Percentiles rank a stretch among this genome's conserved stretches.
These are phyloP conservation scores for Morpho deidamia DNA, from an alignment of 2,888 invertebrate genomes.

Conservation along the genomic window DNA sequence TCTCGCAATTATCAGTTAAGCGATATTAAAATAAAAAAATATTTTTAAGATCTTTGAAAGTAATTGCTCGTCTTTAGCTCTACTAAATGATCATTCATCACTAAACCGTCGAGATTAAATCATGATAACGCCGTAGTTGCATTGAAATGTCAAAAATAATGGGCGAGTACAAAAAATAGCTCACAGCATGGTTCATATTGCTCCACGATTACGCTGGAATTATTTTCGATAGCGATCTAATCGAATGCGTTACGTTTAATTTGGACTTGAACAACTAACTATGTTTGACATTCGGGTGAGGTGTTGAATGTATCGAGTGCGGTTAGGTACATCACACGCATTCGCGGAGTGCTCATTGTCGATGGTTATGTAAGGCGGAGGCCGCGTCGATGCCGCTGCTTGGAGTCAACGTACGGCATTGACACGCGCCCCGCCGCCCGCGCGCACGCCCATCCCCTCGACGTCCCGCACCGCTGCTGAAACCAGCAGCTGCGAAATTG, in stretches of 20 bases:
- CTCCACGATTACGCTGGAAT: slow-evolving; percentile 12
- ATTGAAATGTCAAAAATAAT: slow-evolving; percentile 25
- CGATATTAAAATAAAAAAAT: neutral
- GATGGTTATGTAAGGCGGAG: slow-evolving; percentile 77
- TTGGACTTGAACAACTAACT: slow-evolving; percentile 11
- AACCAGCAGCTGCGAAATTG: slow-evolving; percentile 77
- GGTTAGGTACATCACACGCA: slow-evolving; percentile 59
- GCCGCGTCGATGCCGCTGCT: slow-evolving; percentile 69
- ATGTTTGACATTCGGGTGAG: slow-evolving; percentile 21
- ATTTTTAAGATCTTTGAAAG: neutral
- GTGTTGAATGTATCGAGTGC: slow-evolving; percentile 18
- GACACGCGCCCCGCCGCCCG: slow-evolving; percentile 62
- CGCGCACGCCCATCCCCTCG: slow-evolving; percentile 38
- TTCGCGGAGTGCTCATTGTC: slow-evolving; percentile 65
- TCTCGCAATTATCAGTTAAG: neutral
- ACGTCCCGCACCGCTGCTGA: slow-evolving; percentile 64
- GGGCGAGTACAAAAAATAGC: slow-evolving; percentile 16
- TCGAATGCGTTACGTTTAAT: slow-evolving; percentile 6
- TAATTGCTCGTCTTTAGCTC: neutral
- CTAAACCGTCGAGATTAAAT: slow-evolving; percentile 9
- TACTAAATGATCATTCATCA: slow-evolving; percentile 7
- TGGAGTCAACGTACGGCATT: slow-evolving; percentile 78
- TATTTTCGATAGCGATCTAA: slow-evolving; percentile 13
- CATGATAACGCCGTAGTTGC: slow-evolving; percentile 11
- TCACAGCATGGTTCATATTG: slow-evolving; percentile 14